Percentiles rank a stretch among this genome's conserved stretches.
phyloP scores from a whole-genome alignment of 2,888 invertebrate genomes.

The Polydrusus tereticollis region DNA sequence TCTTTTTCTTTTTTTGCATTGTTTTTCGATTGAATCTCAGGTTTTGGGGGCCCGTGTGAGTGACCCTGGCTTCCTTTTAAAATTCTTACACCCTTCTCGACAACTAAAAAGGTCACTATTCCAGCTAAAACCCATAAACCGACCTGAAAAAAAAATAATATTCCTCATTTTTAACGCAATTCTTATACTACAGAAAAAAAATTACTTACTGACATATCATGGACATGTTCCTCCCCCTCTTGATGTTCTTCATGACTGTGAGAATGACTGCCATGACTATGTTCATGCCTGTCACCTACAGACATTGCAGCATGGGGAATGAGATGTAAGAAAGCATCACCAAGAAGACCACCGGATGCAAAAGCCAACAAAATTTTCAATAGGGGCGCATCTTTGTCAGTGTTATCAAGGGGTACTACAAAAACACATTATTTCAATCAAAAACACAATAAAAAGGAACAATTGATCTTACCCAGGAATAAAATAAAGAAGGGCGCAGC shows the following conservation, averaged over 20 bases:
- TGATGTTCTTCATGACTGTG: constrained; percentile 60
- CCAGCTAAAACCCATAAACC: constrained; percentile 96
- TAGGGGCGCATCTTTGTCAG: constrained; percentile 85
- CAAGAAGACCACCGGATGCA: constrained; percentile 95
- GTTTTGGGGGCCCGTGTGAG: constrained; percentile 69
- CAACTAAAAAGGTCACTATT: constrained; percentile 88
- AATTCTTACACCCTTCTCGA: constrained; percentile 92
- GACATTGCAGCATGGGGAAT: constrained; percentile 94
- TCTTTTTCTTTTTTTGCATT: constrained; percentile 52
- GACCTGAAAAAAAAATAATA: constrained; percentile 66
- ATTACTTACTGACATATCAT: constrained; percentile 80
- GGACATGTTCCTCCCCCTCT: constrained; percentile 71
- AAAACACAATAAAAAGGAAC: background rate
- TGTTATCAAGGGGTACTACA: constrained; percentile 90
- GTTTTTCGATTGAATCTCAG: constrained; percentile 26
- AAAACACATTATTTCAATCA: background rate
- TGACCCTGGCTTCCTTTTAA: constrained; percentile 87
- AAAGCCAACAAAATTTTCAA: constrained; percentile 93
- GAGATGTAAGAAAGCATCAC: constrained; percentile 98
- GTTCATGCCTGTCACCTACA: constrained; percentile 61
- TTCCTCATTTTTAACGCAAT: too few species aligned
- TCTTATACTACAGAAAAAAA: too few species aligned
- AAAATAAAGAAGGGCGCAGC: constrained; percentile 94
- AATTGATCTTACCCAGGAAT: constrained; percentile 67
- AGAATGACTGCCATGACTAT: constrained; percentile 18